These are phyloP conservation scores for Subanguina moxae DNA, from an alignment of 1,140 invertebrate genomes.

Conservation along the genomic window DNA sequence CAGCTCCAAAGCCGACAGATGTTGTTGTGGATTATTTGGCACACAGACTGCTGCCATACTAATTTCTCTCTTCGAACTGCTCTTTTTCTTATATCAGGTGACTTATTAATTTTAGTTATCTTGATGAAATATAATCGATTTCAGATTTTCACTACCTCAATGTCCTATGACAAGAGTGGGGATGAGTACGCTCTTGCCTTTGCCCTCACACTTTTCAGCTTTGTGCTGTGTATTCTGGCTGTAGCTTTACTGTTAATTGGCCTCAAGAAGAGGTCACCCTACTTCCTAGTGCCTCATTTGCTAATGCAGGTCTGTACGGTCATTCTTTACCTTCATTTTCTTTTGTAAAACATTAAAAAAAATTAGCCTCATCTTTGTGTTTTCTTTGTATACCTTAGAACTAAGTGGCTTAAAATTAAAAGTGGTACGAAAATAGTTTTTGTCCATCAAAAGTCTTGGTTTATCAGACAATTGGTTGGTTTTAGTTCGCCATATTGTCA, in stretches of 20 bases:
- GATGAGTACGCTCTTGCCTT: conserved; percentile 37
- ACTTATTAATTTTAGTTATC: conserved; percentile 15
- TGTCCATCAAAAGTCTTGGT: background rate
- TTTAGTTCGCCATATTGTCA: conserved; percentile 34
- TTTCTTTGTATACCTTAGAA: too few species aligned
- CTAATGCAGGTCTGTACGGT: conserved; percentile 28
- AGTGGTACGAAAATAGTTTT: too few species aligned
- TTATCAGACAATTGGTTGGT: background rate
- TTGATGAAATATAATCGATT: conserved; percentile 12
- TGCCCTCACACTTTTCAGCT: conserved; percentile 31
- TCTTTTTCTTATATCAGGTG: conserved; percentile 34
- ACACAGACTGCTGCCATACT: conserved; percentile 16
- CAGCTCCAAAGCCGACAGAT: background rate
- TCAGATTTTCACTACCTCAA: conserved; percentile 15
- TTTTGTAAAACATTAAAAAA: too few species aligned
- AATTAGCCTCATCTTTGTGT: too few species aligned
- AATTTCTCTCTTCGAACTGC: conserved; percentile 26
- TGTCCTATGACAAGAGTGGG: conserved; percentile 34
- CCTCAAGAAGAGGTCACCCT: conserved; percentile 29
- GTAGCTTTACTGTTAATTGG: conserved; percentile 29
- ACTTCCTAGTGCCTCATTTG: conserved; percentile 33
- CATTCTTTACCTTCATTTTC: too few species aligned
- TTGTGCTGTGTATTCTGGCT: conserved; percentile 28
- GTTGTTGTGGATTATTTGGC: conserved; percentile 16
- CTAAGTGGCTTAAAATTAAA: too few species aligned